A percentile compares a stretch with the other conserved stretches of the same genome.
Evolutionary conservation across 1,140 invertebrate species (phyloP).

Genomic region (Heliconius melpomene): DNA sequence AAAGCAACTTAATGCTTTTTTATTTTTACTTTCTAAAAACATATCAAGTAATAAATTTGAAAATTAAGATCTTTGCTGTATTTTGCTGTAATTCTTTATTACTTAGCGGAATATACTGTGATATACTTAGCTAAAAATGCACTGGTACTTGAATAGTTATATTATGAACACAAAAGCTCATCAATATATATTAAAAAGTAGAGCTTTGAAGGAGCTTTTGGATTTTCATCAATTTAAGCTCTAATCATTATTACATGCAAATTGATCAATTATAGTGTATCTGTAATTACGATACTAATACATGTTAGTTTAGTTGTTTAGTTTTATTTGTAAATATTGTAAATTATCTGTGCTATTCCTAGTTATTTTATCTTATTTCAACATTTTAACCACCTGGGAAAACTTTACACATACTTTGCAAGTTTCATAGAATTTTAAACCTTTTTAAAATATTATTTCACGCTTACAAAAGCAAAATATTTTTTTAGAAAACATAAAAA

Average conservation of each 20-base stretch:
- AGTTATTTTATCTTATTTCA: slow-evolving; percentile 1
- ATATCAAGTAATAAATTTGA: too few relatives aligned
- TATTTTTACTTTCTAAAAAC: too few relatives aligned
- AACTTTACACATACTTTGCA: slow-evolving; percentile 5
- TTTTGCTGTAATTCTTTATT: background rate
- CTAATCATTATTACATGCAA: background rate
- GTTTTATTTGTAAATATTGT: background rate
- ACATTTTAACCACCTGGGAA: background rate
- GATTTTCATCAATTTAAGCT: background rate
- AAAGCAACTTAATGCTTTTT: background rate
- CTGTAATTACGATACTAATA: background rate
- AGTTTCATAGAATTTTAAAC: background rate
- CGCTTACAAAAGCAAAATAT: too few relatives aligned
- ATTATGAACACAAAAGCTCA: background rate
- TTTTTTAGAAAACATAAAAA: background rate
- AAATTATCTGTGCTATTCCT: background rate
- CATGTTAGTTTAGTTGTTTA: too few relatives aligned
- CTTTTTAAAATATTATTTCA: too few relatives aligned
- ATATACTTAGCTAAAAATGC: background rate
- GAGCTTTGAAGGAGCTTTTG: background rate
- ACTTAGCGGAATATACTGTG: background rate
- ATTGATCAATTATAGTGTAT: background rate
- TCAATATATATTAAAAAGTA: background rate
- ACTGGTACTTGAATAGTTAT: background rate
- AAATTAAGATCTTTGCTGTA: background rate